A percentile compares a stretch with the other conserved stretches of the same genome.
These are phyloP conservation scores for Zoanthus sociatus DNA, from an alignment of 92 coral and sea anemone genomes.

Conservation along the genomic window DNA sequence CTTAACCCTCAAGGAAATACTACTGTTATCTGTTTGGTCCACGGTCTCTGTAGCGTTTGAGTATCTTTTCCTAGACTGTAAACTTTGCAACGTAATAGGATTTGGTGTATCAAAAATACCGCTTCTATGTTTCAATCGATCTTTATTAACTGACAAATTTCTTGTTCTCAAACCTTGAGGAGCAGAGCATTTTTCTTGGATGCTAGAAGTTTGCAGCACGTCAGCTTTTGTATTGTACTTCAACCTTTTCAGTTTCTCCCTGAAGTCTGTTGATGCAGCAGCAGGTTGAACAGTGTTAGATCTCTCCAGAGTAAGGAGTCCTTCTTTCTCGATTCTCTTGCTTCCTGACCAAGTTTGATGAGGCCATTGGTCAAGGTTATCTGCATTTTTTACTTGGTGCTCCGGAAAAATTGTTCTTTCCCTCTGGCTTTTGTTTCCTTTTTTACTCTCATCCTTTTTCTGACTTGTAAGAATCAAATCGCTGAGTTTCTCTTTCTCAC, in stretches of 20 bases:
- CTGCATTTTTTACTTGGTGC: background rate
- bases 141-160: background rate
- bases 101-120: conserved; percentile 68
- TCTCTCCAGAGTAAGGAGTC: background rate
- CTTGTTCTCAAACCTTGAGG: background rate
- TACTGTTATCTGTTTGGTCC: background rate
- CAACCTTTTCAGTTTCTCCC: conserved; percentile 20
- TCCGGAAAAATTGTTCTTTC: background rate
- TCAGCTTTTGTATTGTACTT: background rate
- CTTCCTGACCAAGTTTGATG: background rate
- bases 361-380: background rate
- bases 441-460: no score
- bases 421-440: background rate
- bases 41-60: background rate
- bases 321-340: background rate
- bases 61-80: conserved; percentile 53
- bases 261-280: conserved; percentile 14
- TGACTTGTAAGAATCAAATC: background rate
- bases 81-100: conserved; percentile 66
- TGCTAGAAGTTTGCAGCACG: background rate
- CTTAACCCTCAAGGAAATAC: background rate
- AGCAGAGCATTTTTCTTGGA: background rate
- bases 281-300: background rate
- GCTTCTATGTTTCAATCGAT: background rate
- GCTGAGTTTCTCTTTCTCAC: background rate